Evolutionary conservation across 2,113 vertebrate species (phyloP).

Genomic region (Pterocles gutturalis): DNA sequence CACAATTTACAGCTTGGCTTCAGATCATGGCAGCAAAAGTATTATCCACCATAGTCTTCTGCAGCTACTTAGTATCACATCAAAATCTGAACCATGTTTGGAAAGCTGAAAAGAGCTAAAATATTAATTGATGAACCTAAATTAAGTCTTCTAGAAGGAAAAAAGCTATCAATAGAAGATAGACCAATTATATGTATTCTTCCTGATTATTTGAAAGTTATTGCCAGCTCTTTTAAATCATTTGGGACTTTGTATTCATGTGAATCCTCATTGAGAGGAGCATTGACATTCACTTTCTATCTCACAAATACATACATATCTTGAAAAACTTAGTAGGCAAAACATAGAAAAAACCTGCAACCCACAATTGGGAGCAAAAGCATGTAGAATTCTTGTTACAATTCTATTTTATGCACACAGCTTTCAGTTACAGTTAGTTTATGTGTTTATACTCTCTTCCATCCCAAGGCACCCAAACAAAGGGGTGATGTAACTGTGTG

Average conservation of each 20-base stretch:
- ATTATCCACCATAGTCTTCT: background rate
- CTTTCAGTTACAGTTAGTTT: slow-evolving; percentile 12
- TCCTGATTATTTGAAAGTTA: background rate
- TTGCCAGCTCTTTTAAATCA: background rate
- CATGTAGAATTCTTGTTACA: background rate
- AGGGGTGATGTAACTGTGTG: slow-evolving; percentile 8
- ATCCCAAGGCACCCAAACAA: slow-evolving; percentile 48
- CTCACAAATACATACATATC: background rate
- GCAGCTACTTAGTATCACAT: background rate
- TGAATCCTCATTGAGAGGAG: background rate
- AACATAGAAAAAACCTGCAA: background rate
- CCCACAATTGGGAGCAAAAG: background rate
- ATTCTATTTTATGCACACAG: background rate
- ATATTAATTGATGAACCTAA: background rate
- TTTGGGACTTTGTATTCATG: background rate
- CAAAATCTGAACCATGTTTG: background rate
- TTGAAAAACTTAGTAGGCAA: background rate
- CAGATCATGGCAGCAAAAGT: background rate
- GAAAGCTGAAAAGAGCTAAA: background rate
- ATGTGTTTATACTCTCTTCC: background rate
- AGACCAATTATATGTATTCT: background rate
- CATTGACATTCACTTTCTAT: background rate
- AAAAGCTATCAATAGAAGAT: background rate
- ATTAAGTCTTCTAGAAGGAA: background rate
- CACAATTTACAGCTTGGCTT: background rate